Conservation (phyloP, 2,888 invertebrate species). For the Epinotia brunnichana region DNA sequence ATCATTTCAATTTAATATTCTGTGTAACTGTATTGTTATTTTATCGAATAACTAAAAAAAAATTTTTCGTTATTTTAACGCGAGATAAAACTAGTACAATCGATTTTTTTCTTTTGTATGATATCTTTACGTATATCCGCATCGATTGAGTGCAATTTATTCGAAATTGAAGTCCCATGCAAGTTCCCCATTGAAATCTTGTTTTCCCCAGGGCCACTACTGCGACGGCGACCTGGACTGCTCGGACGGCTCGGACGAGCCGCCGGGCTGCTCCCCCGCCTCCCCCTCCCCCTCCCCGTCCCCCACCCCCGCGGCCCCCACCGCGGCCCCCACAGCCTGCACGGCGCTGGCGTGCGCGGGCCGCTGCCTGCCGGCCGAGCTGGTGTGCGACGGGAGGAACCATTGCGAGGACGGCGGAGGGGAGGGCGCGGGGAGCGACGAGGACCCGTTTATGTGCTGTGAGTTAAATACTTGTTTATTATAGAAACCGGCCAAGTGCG, state of each 20-base stretch:
- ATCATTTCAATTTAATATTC: no score
- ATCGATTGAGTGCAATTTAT: no score
- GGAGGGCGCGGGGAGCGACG: slow-evolving; percentile 83
- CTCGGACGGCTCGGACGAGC: slow-evolving; percentile 89
- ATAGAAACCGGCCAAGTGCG: no score
- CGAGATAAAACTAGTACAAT: no score
- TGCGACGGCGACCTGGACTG: slow-evolving; percentile 89
- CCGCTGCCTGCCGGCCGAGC: slow-evolving; percentile 86
- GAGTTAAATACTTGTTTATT: slow-evolving; percentile 51
- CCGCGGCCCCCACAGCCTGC: slow-evolving; percentile 64
- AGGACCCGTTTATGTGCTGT: slow-evolving; percentile 82
- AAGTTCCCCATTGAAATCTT: no score
- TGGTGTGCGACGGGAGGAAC: slow-evolving; percentile 88
- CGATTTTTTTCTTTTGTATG: no score
- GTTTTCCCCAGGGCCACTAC: slow-evolving; percentile 72
- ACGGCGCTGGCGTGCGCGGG: slow-evolving; percentile 83
- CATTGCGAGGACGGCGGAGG: slow-evolving; percentile 88
- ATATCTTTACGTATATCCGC: no score
- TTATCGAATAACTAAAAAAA: no score
- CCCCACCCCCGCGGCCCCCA: slow-evolving; percentile 51
- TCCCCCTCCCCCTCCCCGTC: slow-evolving; percentile 55
- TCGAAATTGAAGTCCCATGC: no score
- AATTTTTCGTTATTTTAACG: no score
- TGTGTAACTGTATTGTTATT: no score
- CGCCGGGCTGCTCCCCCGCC: slow-evolving; percentile 62